Evolutionary conservation across 2,888 invertebrate genomes (phyloP), one percentile per base, ranked within the genome.

Genomic region (Eucera pruinosa): DNA sequence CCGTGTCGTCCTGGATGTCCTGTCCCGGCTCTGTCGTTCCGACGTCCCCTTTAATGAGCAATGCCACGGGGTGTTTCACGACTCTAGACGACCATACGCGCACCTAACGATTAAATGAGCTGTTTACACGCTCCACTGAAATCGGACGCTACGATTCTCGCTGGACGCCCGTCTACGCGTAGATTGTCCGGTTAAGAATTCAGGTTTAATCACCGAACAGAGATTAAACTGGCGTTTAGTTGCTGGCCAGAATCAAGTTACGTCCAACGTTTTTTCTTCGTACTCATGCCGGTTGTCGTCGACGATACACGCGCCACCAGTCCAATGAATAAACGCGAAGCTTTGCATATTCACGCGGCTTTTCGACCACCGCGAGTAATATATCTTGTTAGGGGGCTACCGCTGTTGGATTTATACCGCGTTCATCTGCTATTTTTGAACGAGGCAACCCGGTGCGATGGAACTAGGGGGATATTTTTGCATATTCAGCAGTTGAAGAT

Each of bases 21-120:
- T 54, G 57, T 11, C 39, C 23, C 47, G 20, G 58, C 39, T 47
- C 79, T 48, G 60, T 55, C 66, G 45, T 20, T 4, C 30, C 36
- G 9, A 0, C 36, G 48, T 33, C 48, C 78, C 66, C 70, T 79
- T 78, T 78, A 81, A 81, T 70, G 78, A 81, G 78, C 70, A 71
- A 75, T 71, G 71, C 69, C 64, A 71, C 67, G 64, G 45, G 13
- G 18, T 48, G 71, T 66, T 76, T 71, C 78, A 58, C 66, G 61
- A 72, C 72, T 77, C 43, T 23, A 61, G 55, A 78, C 75, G 54
- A n/a, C 20, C 13, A 6, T 9, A 7, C 25, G 15, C 3, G 62
- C 30, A 11, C 30, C 36, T 33, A 50, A 50, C 48, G 58, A 74
- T 69, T 64, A 69, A 77, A 74, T 39, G 76, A 65, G 20, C 68